Conservation (phyloP, 2,113 vertebrate species). For the Eira barbara region DNA sequence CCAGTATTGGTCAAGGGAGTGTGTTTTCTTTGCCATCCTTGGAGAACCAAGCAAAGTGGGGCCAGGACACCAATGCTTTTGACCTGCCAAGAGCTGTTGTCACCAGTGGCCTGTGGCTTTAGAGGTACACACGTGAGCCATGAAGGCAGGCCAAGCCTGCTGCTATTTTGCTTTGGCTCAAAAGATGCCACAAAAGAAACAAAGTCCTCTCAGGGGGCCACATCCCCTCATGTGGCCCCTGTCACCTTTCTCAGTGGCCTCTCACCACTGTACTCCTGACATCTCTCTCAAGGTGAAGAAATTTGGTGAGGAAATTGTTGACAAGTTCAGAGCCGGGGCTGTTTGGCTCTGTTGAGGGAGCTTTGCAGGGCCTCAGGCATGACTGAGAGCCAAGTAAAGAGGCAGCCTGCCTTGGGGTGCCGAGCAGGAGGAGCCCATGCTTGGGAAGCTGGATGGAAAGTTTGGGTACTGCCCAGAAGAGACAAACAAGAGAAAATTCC, state of each 20-base stretch:
- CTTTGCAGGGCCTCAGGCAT: background rate
- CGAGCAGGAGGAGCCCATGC: background rate
- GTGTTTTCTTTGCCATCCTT: background rate
- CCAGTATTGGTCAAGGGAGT: background rate
- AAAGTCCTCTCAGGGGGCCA: background rate
- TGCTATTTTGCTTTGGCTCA: background rate
- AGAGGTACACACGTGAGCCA: background rate
- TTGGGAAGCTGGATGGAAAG: background rate
- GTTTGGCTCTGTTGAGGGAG: background rate
- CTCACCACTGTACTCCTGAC: background rate
- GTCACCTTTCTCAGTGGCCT: background rate
- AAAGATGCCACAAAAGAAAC: background rate
- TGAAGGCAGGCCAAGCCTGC: background rate
- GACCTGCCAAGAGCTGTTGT: background rate
- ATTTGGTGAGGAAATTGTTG: background rate
- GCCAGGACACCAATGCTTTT: background rate
- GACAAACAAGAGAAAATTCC: background rate
- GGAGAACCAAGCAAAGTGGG: background rate
- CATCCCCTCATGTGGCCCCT: background rate
- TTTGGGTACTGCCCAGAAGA: background rate
- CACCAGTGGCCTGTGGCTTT: background rate
- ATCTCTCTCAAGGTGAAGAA: background rate
- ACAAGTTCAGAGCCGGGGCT: background rate
- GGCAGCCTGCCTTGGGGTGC: fast-evolving
- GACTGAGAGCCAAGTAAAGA: background rate